phyloP scores from a whole-genome alignment of 2,888 invertebrate genomes.

The Heliconius charithonia region DNA sequence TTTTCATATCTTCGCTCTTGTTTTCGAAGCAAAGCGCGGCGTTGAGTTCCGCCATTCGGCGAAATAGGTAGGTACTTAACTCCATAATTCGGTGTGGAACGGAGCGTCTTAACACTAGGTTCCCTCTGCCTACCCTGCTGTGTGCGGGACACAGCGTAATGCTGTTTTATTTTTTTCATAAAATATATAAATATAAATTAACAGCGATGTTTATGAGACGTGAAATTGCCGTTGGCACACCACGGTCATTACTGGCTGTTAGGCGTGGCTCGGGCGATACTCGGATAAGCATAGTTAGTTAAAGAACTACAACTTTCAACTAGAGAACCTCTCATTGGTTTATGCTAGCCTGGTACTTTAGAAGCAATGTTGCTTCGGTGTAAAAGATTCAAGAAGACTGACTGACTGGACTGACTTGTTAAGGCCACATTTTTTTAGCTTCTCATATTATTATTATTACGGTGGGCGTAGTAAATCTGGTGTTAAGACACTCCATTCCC shows the following conservation, averaged over 20 bases:
- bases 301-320: not conserved
- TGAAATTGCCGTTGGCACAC: slow-evolving; percentile 27
- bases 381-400: slow-evolving; percentile 1
- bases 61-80: too few relatives aligned
- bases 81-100: too few relatives aligned
- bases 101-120: not conserved
- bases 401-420: too few relatives aligned
- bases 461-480: too few relatives aligned
- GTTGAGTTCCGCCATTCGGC: too few relatives aligned
- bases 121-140: not conserved
- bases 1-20: too few relatives aligned
- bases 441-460: too few relatives aligned
- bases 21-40: too few relatives aligned
- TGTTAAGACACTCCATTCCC: not conserved
- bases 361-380: slow-evolving; percentile 19
- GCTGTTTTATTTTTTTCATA: not conserved
- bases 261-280: slow-evolving; percentile 21
- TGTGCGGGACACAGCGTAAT: not conserved
- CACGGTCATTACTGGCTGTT: slow-evolving; percentile 27
- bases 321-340: not conserved
- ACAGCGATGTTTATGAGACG: slow-evolving; percentile 19
- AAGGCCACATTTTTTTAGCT: too few relatives aligned
- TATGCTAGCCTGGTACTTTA: slow-evolving; percentile 10
- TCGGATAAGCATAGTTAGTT: slow-evolving; percentile 14
- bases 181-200: not conserved